phyloP scores from a whole-genome alignment of 2,888 invertebrate species.

The Schrankia costaestrigalis region DNA sequence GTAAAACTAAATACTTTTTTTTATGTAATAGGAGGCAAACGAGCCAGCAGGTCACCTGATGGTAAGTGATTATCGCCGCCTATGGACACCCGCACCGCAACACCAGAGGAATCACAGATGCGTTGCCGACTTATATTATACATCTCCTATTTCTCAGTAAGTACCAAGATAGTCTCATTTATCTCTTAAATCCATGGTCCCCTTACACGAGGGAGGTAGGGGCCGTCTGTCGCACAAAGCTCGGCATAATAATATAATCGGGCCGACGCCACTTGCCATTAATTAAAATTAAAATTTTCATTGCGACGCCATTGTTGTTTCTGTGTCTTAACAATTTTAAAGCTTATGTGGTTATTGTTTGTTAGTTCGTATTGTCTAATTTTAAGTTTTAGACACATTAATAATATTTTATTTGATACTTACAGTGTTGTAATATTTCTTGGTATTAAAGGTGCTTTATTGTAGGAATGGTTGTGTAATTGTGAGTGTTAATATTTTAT shows the following conservation, averaged over 20 bases:
- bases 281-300: constrained; percentile 78
- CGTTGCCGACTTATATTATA: not conserved
- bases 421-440: too few species aligned
- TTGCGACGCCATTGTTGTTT: constrained; percentile 45
- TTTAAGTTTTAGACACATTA: too few species aligned
- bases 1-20: too few species aligned
- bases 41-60: too few species aligned
- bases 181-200: not conserved
- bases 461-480: too few species aligned
- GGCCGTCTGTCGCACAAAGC: constrained; percentile 52
- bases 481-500: too few species aligned
- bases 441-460: too few species aligned
- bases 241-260: constrained; percentile 74
- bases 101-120: too few species aligned
- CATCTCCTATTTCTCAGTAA: not conserved
- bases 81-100: too few species aligned
- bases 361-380: constrained; percentile 1
- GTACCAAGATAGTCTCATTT: not conserved
- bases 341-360: constrained; percentile 5
- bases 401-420: too few species aligned
- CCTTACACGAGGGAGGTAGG: constrained; percentile 28
- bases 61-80: too few species aligned
- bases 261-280: constrained; percentile 71
- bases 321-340: constrained; percentile 20
- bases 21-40: too few species aligned